Percentiles rank a stretch among this genome's conserved stretches.
These are phyloP conservation scores for Eupithecia insigniata DNA, from an alignment of 2,888 invertebrate genomes.

Conservation along the genomic window DNA sequence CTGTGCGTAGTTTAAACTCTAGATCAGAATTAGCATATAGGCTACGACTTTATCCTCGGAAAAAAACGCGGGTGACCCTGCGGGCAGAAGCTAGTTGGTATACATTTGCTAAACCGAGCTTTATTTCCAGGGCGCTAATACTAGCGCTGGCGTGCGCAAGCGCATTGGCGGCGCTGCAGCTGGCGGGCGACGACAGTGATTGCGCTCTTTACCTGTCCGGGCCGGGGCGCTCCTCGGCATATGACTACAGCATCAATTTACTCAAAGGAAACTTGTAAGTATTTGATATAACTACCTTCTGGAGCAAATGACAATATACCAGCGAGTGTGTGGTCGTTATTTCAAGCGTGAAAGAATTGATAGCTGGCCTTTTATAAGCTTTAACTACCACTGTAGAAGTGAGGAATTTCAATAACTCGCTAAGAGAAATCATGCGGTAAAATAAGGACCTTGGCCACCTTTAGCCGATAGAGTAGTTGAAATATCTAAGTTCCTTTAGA, in stretches of 20 bases:
- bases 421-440: too few relatives aligned
- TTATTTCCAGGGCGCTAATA: conserved; percentile 66
- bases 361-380: too few relatives aligned
- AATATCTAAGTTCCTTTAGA: neutral
- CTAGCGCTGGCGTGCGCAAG: conserved; percentile 69
- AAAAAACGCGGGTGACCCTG: neutral
- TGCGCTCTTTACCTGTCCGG: conserved; percentile 92
- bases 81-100: neutral
- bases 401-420: too few relatives aligned
- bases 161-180: conserved; percentile 61
- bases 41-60: too few relatives aligned
- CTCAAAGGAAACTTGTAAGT: conserved; percentile 63
- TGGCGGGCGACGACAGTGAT: conserved; percentile 80
- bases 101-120: neutral
- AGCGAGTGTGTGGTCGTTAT: too few relatives aligned
- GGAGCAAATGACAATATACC: too few relatives aligned
- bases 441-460: neutral
- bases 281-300: neutral
- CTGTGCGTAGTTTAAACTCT: too few relatives aligned
- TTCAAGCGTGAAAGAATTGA: too few relatives aligned
- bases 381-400: too few relatives aligned
- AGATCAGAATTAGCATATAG: too few relatives aligned
- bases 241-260: conserved; percentile 93
- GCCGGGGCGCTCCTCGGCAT: conserved; percentile 91
- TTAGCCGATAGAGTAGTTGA: neutral